These are phyloP conservation scores for Trisateles emortualis DNA, from an alignment of 2,888 invertebrate species.

Conservation along the genomic window DNA sequence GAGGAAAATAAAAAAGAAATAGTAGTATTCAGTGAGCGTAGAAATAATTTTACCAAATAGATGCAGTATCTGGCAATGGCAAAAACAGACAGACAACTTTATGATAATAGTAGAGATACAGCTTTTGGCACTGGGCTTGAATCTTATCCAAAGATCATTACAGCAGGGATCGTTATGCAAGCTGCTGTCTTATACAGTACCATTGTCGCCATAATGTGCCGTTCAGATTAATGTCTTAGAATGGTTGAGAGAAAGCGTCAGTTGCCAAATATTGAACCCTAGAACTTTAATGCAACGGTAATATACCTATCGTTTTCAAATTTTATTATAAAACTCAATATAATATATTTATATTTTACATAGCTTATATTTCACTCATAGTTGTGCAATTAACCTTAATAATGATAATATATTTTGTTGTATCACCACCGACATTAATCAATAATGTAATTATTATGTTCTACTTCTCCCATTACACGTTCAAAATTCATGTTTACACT, in stretches of 20 bases:
- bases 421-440: too few relatives aligned
- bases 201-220: slow-evolving; percentile 32
- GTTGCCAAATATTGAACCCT: slow-evolving; percentile 39
- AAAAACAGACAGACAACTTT: slow-evolving; percentile 25
- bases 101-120: slow-evolving; percentile 27
- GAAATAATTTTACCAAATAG: slow-evolving; percentile 11
- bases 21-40: slow-evolving; percentile 1
- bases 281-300: slow-evolving; percentile 32
- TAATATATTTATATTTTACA: too few relatives aligned
- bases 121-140: slow-evolving; percentile 45
- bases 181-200: slow-evolving; percentile 45
- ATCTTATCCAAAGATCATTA: slow-evolving; percentile 43
- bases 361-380: too few relatives aligned
- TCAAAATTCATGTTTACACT: slow-evolving; percentile 17
- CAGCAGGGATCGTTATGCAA: slow-evolving; percentile 49
- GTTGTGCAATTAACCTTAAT: too few relatives aligned
- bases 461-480: too few relatives aligned
- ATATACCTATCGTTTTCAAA: slow-evolving; percentile 19
- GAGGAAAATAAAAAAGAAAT: slow-evolving; percentile 6
- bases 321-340: slow-evolving; percentile 6
- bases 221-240: slow-evolving; percentile 48
- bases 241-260: slow-evolving; percentile 21
- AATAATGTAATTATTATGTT: too few relatives aligned
- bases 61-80: slow-evolving; percentile 26
- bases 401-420: too few relatives aligned